Base-by-base conservation (phyloP, 2,797 vertebrate genomes). In the Pangasius krempfi region DNA sequence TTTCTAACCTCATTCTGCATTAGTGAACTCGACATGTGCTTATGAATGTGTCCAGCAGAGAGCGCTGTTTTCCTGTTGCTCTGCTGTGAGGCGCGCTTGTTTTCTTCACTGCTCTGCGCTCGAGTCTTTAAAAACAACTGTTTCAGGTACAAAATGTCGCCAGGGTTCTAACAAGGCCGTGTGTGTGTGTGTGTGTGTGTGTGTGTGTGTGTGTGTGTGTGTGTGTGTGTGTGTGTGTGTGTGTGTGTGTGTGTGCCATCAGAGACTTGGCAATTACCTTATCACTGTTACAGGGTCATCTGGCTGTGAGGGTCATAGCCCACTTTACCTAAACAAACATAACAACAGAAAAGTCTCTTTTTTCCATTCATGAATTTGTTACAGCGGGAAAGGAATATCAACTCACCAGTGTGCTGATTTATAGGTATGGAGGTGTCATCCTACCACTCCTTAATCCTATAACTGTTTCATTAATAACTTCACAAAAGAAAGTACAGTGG, bases 121-220 rank as follows among this genome's bases (percentile, higher is more conserved):
- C 82, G 83, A 47, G 68, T 89, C 90, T 91, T 92, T 89, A 91
- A 76, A 88, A 87, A 88, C 86, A 92, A 90, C 86, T 85, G 89
- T 89, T 92, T 87, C 85, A 90, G 85, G 85, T 75, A 64, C 87
- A 90, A 92, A 89, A 86, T 82, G 58, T 90, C 91, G 88, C 89
- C 90, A 90, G 87, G 72, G 72, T 62, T 76, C 37, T 88, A 89
- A 91, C 75, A 87, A 76, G 82, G 83, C 66, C 89, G 84, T 89
- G 78, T 87, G 91, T 8, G 47, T 47, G 54, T 87, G 91, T 3
- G 40, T 40, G 84, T 88, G 78, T 87, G 91, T 7, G 44, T 47
- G 52, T 87, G 91, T 4, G 40, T 40, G 84, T 89, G 78, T 87
- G 91, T 7, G 44, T 47, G 91, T 7, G 44, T 47, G 78, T 87